phyloP scores from a whole-genome alignment of 2,888 invertebrate species.

The Nomada goodeniana region DNA sequence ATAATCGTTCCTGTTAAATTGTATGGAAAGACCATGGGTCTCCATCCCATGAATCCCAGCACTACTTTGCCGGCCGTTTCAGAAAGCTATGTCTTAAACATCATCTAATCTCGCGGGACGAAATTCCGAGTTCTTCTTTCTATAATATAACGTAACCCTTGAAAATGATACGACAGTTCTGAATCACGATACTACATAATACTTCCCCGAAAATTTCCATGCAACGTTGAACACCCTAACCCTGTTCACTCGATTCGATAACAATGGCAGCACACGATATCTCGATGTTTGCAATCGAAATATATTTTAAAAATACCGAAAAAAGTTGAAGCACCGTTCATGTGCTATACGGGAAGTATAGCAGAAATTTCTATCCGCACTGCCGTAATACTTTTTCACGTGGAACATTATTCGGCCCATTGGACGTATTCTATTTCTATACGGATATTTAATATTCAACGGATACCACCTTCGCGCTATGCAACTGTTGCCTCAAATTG shows the following conservation, averaged over 20 bases:
- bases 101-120: constrained; percentile 10
- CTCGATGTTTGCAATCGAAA: no score
- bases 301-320: no score
- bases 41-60: not conserved
- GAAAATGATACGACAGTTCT: not conserved
- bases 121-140: not conserved
- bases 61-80: not conserved
- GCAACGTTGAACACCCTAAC: not conserved
- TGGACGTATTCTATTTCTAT: not conserved
- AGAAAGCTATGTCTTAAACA: constrained; percentile 8
- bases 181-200: not conserved
- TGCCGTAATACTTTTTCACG: no score
- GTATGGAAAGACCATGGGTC: constrained; percentile 3
- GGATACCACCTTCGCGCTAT: not conserved
- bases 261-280: no score
- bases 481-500: constrained; percentile 14
- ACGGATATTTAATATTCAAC: not conserved
- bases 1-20: constrained; percentile 31
- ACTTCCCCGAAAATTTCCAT: not conserved
- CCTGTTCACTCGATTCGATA: not conserved
- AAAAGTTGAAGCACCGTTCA: no score
- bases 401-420: not conserved
- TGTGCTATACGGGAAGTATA: no score
- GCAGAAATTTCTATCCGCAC: no score
- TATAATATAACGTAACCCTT: not conserved